phyloP scores from a whole-genome alignment of 2,113 vertebrate species.

The Ammodytes marinus region DNA sequence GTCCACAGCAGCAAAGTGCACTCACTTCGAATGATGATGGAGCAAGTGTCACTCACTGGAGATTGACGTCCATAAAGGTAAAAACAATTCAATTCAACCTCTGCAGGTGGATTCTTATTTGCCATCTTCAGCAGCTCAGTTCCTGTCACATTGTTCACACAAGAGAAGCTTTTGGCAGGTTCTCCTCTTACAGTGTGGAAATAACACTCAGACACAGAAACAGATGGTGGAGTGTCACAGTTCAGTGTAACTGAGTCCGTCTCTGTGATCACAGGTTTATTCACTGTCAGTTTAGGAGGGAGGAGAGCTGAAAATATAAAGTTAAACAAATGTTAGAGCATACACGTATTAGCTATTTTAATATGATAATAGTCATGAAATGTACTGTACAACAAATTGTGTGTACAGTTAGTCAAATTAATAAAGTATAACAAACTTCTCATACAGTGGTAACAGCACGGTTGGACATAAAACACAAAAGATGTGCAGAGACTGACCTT shows the following conservation, averaged over 20 bases:
- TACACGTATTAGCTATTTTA: background rate
- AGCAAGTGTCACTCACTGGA: background rate
- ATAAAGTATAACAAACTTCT: background rate
- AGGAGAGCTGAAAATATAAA: constrained; percentile 12
- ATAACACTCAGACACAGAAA: constrained; percentile 3
- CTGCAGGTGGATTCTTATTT: constrained; percentile 9
- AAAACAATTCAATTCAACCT: constrained; percentile 34
- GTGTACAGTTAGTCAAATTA: background rate
- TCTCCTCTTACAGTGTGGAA: background rate
- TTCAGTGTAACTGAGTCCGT: constrained; percentile 30
- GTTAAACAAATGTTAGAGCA: background rate
- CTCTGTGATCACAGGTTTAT: constrained; percentile 1
- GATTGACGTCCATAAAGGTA: background rate
- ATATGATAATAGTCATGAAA: background rate
- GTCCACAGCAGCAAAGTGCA: background rate
- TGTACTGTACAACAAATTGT: background rate
- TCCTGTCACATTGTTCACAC: constrained; percentile 31
- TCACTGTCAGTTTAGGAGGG: constrained; percentile 24
- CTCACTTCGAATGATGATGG: constrained; percentile 36
- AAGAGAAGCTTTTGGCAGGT: fast-evolving
- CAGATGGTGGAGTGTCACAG: constrained; percentile 20
- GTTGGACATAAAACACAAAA: background rate
- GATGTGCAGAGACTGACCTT: background rate
- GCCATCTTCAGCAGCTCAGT: constrained; percentile 11
- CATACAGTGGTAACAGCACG: background rate